Conservation (phyloP, 2,888 invertebrate species). For the Agonopterix heracliana region DNA sequence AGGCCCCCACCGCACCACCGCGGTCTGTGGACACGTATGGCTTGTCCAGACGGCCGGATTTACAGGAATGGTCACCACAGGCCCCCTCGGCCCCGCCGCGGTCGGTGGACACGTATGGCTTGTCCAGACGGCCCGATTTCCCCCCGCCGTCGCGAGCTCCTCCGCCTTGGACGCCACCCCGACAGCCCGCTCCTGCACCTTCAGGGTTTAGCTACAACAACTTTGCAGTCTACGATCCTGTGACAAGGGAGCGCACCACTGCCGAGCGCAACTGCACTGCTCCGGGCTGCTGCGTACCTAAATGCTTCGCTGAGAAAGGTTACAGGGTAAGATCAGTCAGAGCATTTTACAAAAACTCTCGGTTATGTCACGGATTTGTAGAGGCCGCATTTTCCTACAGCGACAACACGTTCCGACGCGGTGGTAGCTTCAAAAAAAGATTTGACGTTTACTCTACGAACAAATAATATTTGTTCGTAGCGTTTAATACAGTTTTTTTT, state of each 20-base stretch:
- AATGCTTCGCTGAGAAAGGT: slow-evolving; percentile 94
- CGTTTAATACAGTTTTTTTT: no score
- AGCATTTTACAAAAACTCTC: not conserved
- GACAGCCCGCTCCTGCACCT: slow-evolving; percentile 21
- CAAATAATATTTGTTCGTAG: no score
- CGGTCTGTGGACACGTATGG: slow-evolving; percentile 19
- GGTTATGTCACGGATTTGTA: not conserved
- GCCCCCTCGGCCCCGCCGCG: slow-evolving; percentile 17
- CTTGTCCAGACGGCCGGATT: slow-evolving; percentile 27
- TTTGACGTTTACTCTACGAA: no score
- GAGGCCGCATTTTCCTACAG: no score
- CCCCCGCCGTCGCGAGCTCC: not conserved
- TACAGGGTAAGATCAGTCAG: slow-evolving; percentile 72
- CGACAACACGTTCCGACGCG: no score
- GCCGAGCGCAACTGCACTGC: slow-evolving; percentile 79
- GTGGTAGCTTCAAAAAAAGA: no score
- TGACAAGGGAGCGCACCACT: slow-evolving; percentile 55
- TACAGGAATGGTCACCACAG: no score
- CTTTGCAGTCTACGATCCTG: slow-evolving; percentile 54
- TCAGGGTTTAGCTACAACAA: slow-evolving; percentile 22
- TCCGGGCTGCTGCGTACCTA: slow-evolving; percentile 84
- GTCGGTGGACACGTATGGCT: slow-evolving; percentile 26
- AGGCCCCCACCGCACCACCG: not conserved
- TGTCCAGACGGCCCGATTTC: slow-evolving; percentile 15
- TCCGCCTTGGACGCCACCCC: slow-evolving; percentile 29